Percentiles rank a stretch among this genome's conserved stretches.
Evolutionary conservation across 2,888 invertebrate genomes (phyloP).

Genomic region (Acleris emargana): DNA sequence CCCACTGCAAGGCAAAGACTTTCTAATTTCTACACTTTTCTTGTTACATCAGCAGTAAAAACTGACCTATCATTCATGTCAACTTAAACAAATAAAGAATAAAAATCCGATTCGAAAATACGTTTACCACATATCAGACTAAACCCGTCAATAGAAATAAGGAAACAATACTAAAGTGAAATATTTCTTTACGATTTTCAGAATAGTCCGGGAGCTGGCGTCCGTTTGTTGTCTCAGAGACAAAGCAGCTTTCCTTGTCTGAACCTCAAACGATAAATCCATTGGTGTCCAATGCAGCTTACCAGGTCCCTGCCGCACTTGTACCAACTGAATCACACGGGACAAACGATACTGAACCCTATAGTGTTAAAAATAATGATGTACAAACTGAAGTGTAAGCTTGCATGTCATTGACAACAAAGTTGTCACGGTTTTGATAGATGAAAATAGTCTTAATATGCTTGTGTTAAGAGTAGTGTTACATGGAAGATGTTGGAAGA

Average conservation of each 20-base stretch:
- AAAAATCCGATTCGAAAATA: neutral
- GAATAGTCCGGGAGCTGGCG: slow-evolving; percentile 43
- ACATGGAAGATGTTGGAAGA: neutral
- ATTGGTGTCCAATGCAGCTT: slow-evolving; percentile 74
- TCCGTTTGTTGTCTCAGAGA: slow-evolving; percentile 70
- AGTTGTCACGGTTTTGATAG: slow-evolving; percentile 37
- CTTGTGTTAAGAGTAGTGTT: slow-evolving; percentile 9
- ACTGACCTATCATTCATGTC: too few species aligned
- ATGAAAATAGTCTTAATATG: slow-evolving; percentile 38
- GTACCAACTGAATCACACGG: slow-evolving; percentile 17
- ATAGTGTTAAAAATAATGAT: slow-evolving; percentile 13
- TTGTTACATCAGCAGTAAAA: too few species aligned
- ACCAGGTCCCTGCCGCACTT: slow-evolving; percentile 40
- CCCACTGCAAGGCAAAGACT: too few species aligned
- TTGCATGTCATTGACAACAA: slow-evolving; percentile 42
- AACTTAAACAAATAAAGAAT: too few species aligned
- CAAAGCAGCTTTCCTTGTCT: slow-evolving; percentile 72
- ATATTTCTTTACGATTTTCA: slow-evolving; percentile 47
- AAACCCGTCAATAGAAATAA: slow-evolving; percentile 34
- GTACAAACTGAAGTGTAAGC: slow-evolving; percentile 33
- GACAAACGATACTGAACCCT: slow-evolving; percentile 36
- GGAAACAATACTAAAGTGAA: slow-evolving; percentile 24
- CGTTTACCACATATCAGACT: slow-evolving; percentile 2
- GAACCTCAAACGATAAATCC: slow-evolving; percentile 74
- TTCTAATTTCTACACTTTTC: too few species aligned